phyloP scores from a whole-genome alignment of 2,113 vertebrate species.

The Scomber japonicus region DNA sequence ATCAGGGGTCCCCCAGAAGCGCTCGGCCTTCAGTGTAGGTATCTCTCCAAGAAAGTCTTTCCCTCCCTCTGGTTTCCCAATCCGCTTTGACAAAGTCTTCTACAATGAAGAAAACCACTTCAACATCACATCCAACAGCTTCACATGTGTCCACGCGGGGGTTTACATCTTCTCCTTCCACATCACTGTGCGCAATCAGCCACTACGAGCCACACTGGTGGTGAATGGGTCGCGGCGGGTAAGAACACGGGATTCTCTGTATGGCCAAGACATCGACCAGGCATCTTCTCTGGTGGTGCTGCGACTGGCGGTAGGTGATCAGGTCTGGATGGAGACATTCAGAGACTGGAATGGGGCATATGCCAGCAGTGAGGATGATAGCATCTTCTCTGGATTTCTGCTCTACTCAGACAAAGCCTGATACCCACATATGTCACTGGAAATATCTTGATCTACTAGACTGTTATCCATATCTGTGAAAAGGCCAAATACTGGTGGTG shows the following conservation, averaged over 20 bases:
- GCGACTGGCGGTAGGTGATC: slow-evolving; percentile 88
- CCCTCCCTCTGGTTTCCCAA: slow-evolving; percentile 90
- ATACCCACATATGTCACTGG: background rate
- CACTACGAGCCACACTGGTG: slow-evolving; percentile 90
- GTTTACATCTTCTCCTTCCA: slow-evolving; percentile 95
- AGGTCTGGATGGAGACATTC: slow-evolving; percentile 95
- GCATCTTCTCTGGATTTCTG: slow-evolving; percentile 95
- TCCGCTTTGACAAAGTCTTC: slow-evolving; percentile 93
- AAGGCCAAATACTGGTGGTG: slow-evolving; percentile 52
- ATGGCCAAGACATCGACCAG: slow-evolving; percentile 95
- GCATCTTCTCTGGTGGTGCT: slow-evolving; percentile 92
- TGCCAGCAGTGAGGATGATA: slow-evolving; percentile 93
- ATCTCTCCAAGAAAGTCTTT: slow-evolving; percentile 92
- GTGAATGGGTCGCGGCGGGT: slow-evolving; percentile 89
- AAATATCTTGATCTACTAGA: background rate
- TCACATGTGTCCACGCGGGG: slow-evolving; percentile 91
- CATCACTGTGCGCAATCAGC: slow-evolving; percentile 92
- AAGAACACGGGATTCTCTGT: slow-evolving; percentile 92
- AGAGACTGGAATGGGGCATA: slow-evolving; percentile 96
- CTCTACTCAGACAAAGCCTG: slow-evolving; percentile 87
- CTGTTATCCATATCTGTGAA: slow-evolving; percentile 8
- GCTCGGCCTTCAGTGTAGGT: slow-evolving; percentile 93
- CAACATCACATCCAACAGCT: slow-evolving; percentile 88
- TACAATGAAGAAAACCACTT: slow-evolving; percentile 92
- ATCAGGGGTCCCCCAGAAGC: slow-evolving; percentile 55